phyloP scores from a whole-genome alignment of 2,113 vertebrate species.

The Hirundichthys speculiger region DNA sequence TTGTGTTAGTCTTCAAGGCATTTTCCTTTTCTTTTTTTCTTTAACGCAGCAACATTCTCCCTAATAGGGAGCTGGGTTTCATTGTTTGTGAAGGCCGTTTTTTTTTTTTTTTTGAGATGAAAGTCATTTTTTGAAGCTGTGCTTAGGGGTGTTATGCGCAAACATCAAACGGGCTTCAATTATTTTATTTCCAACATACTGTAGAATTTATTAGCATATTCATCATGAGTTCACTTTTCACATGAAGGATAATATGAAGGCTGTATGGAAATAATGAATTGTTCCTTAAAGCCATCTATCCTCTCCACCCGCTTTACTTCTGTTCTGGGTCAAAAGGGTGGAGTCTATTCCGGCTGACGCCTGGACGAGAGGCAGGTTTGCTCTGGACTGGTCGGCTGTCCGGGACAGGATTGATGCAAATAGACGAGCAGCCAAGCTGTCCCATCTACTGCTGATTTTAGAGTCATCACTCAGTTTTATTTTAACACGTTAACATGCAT shows the following conservation, averaged over 20 bases:
- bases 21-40: constrained; percentile 38
- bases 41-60: constrained; percentile 22
- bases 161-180: constrained; percentile 71
- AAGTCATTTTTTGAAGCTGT: constrained; percentile 44
- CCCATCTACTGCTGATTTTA: too few species aligned
- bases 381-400: too few species aligned
- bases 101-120: constrained; percentile 62
- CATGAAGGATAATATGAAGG: constrained; percentile 22
- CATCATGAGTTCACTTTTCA: constrained; percentile 45
- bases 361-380: too few species aligned
- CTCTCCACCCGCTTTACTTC: neutral
- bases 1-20: constrained; percentile 25
- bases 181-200: constrained; percentile 57
- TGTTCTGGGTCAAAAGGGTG: neutral
- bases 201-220: constrained; percentile 65
- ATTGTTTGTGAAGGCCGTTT: constrained; percentile 54
- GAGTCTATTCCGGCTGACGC: neutral
- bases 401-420: too few species aligned
- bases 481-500: too few species aligned
- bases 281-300: constrained; percentile 2
- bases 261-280: constrained; percentile 24
- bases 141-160: constrained; percentile 53
- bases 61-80: constrained; percentile 38
- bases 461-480: too few species aligned
- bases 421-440: too few species aligned